Conservation (phyloP, 2,888 invertebrate species). For the Lasioglossum oenotherae region DNA sequence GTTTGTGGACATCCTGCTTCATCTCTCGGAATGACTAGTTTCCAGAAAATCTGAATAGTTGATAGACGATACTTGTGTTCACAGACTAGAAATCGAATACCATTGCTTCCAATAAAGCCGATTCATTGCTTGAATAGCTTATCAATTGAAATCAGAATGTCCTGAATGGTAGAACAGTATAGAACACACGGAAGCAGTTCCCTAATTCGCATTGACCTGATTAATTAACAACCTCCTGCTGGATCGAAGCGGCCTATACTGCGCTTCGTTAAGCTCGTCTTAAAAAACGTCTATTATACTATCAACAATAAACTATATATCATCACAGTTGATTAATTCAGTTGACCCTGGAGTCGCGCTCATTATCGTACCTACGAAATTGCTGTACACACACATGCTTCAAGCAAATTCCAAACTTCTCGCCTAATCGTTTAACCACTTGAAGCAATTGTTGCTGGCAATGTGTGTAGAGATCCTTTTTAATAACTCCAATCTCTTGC, state of each 20-base stretch:
- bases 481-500: background rate
- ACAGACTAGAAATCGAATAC: too few relatives aligned
- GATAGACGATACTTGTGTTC: background rate
- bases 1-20: background rate
- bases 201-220: background rate
- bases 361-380: background rate
- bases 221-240: background rate
- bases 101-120: background rate
- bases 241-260: background rate
- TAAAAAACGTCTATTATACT: background rate
- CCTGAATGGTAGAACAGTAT: background rate
- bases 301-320: slow-evolving; percentile 6
- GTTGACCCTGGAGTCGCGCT: background rate
- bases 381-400: background rate
- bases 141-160: background rate
- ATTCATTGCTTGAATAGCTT: background rate
- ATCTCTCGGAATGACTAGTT: too few relatives aligned
- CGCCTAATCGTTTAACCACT: background rate
- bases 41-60: too few relatives aligned
- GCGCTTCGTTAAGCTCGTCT: background rate
- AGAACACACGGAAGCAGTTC: background rate
- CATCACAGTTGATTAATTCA: background rate
- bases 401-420: background rate
- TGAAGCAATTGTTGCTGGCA: background rate
- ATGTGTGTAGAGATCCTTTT: background rate